phyloP scores from a whole-genome alignment of 1,140 invertebrate genomes.

The Cotesia chilonis region DNA sequence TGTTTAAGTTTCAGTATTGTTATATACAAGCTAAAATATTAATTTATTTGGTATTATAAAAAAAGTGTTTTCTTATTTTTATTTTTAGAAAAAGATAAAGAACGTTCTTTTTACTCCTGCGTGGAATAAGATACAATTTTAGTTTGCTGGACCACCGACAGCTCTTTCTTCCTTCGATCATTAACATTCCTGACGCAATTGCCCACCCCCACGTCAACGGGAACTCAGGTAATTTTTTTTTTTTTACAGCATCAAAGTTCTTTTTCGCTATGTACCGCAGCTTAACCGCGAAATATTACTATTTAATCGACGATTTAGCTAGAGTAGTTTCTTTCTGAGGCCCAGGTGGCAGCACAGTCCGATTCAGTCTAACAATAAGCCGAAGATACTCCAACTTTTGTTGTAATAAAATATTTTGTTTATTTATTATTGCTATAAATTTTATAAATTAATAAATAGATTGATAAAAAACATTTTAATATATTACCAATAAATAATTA shows the following conservation, averaged over 20 bases:
- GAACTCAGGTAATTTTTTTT: slow-evolving; percentile 51
- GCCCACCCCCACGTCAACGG: slow-evolving; percentile 54
- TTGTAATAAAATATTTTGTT: no score
- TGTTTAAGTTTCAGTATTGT: no score
- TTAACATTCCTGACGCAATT: slow-evolving; percentile 60
- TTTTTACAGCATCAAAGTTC: slow-evolving; percentile 31
- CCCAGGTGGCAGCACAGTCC: slow-evolving; percentile 51
- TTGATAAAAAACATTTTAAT: no score
- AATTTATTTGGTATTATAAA: no score
- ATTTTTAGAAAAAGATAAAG: background rate
- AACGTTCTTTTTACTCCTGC: background rate
- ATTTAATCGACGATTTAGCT: background rate
- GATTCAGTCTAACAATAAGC: background rate
- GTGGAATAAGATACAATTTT: slow-evolving; percentile 48
- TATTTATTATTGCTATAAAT: no score
- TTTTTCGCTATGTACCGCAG: slow-evolving; percentile 10
- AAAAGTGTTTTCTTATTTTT: no score
- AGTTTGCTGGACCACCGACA: slow-evolving; percentile 49
- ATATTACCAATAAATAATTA: no score
- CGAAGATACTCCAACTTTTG: no score
- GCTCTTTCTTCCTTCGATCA: slow-evolving; percentile 44
- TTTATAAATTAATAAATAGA: no score
- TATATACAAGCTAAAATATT: no score
- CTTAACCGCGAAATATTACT: background rate
- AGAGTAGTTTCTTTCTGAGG: background rate